Evolutionary conservation across 2,888 invertebrate species (phyloP).

Genomic region (Lacanobia wlatinum): DNA sequence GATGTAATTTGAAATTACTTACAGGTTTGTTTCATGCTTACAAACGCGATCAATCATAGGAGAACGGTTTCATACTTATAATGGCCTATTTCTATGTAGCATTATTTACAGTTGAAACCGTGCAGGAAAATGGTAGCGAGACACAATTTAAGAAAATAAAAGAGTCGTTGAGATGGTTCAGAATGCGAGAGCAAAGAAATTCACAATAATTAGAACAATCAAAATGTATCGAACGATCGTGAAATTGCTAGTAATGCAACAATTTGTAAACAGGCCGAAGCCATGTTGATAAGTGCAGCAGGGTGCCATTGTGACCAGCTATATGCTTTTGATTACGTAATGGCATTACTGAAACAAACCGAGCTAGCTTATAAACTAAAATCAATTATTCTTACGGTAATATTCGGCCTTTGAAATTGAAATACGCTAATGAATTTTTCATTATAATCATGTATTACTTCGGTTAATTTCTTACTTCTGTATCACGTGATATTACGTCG

Average conservation of each 20-base stretch:
- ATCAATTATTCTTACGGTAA: conserved; percentile 65
- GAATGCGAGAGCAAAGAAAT: conserved; percentile 67
- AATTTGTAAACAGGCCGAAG: conserved; percentile 84
- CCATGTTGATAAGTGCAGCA: conserved; percentile 78
- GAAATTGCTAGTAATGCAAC: conserved; percentile 82
- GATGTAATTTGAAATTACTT: conserved; percentile 54
- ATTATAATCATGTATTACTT: conserved; percentile 42
- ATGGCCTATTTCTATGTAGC: conserved; percentile 21
- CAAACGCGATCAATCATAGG: conserved; percentile 68
- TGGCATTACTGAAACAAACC: conserved; percentile 73
- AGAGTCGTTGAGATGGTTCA: neutral
- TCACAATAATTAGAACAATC: conserved; percentile 84
- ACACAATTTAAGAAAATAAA: neutral
- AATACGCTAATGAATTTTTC: conserved; percentile 65
- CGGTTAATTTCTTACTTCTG: conserved; percentile 23
- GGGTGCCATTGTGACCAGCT: conserved; percentile 78
- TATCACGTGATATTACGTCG: conserved; percentile 1
- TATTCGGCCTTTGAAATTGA: conserved; percentile 54
- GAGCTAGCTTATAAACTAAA: conserved; percentile 70
- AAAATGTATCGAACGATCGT: conserved; percentile 70
- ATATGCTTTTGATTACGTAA: conserved; percentile 75
- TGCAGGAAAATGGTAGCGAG: neutral
- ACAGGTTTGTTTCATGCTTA: conserved; percentile 51
- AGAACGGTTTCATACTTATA: conserved; percentile 29
- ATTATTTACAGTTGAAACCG: conserved; percentile 21